Evolutionary conservation across 2,888 invertebrate species (phyloP), one percentile per base, ranked within the genome.

Genomic region (Papilio elwesi): DNA sequence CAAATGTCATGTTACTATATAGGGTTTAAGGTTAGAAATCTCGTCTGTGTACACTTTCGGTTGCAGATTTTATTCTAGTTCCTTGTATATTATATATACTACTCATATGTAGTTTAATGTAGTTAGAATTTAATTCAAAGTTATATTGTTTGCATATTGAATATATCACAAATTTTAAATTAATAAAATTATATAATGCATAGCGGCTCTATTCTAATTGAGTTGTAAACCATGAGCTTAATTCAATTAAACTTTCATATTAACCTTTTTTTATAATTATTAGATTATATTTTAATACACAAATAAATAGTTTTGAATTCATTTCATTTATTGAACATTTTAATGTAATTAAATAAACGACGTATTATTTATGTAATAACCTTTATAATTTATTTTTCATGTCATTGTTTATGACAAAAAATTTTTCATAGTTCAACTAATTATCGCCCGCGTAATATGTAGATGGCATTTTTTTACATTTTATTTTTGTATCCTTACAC

Each of bases 401-500:
- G 12, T n/a, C n/a, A n/a, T n/a, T n/a, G n/a, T n/a, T n/a, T n/a
- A n/a, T n/a, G n/a, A n/a, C n/a, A n/a, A n/a, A n/a, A n/a, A n/a
- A n/a, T n/a, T n/a, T n/a, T n/a, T n/a, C n/a, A n/a, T n/a, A n/a
- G n/a, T n/a, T n/a, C n/a, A n/a, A n/a, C n/a, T n/a, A n/a, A n/a
- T n/a, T n/a, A n/a, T 67, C 47, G 38, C 43, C 55, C 53, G 4
- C 48, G 10, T 36, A 36, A n/a, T n/a, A 10, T 51, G n/a, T 65
- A 65, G 57, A 65, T 87, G 89, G 88, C 85, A 84, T 59, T 87
- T 87, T 85, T 88, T 88, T 85, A 88, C 85, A 90, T 90, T 91
- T 92, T 92, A 92, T 92, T 83, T 83, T 92, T 92, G 81, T 91
- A 91, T 87, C 85, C 83, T 78, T 89, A 85, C 82, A 81, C 81